A percentile compares a stretch with the other conserved stretches of the same genome.
Conservation (phyloP, 2,888 invertebrate species). For the Diarsia brunnea region DNA sequence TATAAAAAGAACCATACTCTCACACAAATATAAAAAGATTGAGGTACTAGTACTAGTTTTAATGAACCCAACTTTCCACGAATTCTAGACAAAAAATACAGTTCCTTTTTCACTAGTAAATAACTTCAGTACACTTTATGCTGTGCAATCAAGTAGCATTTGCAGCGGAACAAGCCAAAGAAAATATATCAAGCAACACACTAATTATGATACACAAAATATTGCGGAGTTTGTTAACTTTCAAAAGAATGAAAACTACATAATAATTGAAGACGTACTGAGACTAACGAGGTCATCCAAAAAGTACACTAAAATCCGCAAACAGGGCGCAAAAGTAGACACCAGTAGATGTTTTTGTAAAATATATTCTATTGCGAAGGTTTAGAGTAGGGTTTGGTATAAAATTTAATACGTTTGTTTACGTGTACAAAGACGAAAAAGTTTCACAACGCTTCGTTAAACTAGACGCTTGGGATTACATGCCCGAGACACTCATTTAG, state of each 20-base stretch:
- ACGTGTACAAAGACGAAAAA: slow-evolving; percentile 83
- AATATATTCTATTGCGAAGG: slow-evolving; percentile 61
- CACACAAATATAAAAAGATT: neutral
- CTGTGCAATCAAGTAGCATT: slow-evolving; percentile 23
- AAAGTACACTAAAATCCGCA: slow-evolving; percentile 76
- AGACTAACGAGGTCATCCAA: slow-evolving; percentile 77
- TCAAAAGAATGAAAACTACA: slow-evolving; percentile 63
- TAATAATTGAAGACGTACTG: slow-evolving; percentile 71
- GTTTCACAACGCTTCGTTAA: slow-evolving; percentile 84
- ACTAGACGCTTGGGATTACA: slow-evolving; percentile 83
- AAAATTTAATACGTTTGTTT: slow-evolving; percentile 74
- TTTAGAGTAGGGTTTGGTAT: slow-evolving; percentile 70
- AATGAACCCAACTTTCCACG: neutral
- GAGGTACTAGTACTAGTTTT: neutral
- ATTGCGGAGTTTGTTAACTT: slow-evolving; percentile 43
- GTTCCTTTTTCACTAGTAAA: slow-evolving; percentile 9
- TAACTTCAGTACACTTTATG: slow-evolving; percentile 10
- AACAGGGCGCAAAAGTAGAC: slow-evolving; percentile 73
- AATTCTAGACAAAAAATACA: slow-evolving; percentile 9
- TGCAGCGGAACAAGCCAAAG: slow-evolving; percentile 2
- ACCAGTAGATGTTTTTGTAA: slow-evolving; percentile 48
- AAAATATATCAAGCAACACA: slow-evolving; percentile 34
- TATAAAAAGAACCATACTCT: no score
- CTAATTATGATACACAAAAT: slow-evolving; percentile 57
- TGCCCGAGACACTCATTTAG: slow-evolving; percentile 77